Percentiles rank a stretch among this genome's conserved stretches.
phyloP scores from a whole-genome alignment of 2,888 invertebrate species.

The Saturnia japonica region DNA sequence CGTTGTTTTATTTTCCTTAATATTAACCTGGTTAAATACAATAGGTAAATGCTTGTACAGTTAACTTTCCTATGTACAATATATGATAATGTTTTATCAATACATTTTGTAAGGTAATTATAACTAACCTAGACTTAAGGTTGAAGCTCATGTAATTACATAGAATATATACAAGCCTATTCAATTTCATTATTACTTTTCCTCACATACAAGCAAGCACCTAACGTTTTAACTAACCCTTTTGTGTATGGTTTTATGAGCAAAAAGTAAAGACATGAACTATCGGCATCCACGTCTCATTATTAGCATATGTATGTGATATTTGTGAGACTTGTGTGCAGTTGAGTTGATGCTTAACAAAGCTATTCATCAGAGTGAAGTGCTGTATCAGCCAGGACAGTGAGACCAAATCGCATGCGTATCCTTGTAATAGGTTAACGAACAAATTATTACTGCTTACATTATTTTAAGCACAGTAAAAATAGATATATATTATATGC shows the following conservation, averaged over 20 bases:
- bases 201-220: constrained; percentile 17
- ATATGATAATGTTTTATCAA: background rate
- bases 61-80: background rate
- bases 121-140: background rate
- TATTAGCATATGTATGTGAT: constrained; percentile 55
- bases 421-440: constrained; percentile 32
- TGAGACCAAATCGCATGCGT: constrained; percentile 41
- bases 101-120: background rate
- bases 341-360: constrained; percentile 56
- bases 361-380: constrained; percentile 68
- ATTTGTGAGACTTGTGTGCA: constrained; percentile 35
- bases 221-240: constrained; percentile 33
- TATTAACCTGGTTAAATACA: background rate
- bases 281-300: constrained; percentile 46
- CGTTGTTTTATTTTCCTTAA: background rate
- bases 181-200: constrained; percentile 21
- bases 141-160: constrained; percentile 11
- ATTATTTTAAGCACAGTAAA: background rate
- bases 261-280: constrained; percentile 40
- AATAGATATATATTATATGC: background rate
- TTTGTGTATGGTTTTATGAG: constrained; percentile 40
- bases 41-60: background rate
- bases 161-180: constrained; percentile 14
- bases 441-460: constrained; percentile 22
- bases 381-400: constrained; percentile 46